Percentiles rank a stretch among this genome's conserved stretches.
Conservation (phyloP, 2,797 vertebrate species). For the Thamnophis elegans region DNA sequence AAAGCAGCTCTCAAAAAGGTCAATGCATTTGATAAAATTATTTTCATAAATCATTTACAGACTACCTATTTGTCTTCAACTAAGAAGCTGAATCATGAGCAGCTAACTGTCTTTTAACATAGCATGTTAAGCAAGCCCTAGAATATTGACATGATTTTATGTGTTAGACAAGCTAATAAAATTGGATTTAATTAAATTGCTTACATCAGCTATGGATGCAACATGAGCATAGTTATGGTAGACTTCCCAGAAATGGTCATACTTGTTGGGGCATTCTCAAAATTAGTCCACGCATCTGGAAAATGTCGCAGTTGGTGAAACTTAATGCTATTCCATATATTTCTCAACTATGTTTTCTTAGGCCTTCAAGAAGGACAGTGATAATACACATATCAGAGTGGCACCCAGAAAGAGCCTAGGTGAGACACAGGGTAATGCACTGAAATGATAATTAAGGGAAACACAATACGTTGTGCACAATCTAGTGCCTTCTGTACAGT, state of each 20-base stretch:
- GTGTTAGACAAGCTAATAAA: background rate
- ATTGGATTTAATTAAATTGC: background rate
- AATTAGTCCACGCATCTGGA: background rate
- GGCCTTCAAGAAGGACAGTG: background rate
- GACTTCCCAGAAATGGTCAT: background rate
- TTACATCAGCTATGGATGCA: background rate
- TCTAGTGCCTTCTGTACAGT: background rate
- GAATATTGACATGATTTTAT: background rate
- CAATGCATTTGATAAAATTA: background rate
- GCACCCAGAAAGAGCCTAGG: background rate
- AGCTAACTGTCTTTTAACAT: background rate
- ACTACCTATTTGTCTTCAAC: background rate
- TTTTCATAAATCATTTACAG: background rate
- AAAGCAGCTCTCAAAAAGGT: background rate
- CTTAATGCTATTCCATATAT: background rate
- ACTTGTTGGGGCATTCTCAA: background rate
- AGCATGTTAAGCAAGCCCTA: background rate
- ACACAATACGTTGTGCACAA: background rate
- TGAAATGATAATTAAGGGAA: background rate
- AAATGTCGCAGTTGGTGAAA: background rate
- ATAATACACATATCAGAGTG: background rate
- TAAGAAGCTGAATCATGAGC: background rate
- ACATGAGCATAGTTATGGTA: background rate
- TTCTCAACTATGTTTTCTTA: background rate
- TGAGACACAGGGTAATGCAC: background rate